Conservation (phyloP, 2,113 vertebrate genomes). For the Falcunculus frontatus region DNA sequence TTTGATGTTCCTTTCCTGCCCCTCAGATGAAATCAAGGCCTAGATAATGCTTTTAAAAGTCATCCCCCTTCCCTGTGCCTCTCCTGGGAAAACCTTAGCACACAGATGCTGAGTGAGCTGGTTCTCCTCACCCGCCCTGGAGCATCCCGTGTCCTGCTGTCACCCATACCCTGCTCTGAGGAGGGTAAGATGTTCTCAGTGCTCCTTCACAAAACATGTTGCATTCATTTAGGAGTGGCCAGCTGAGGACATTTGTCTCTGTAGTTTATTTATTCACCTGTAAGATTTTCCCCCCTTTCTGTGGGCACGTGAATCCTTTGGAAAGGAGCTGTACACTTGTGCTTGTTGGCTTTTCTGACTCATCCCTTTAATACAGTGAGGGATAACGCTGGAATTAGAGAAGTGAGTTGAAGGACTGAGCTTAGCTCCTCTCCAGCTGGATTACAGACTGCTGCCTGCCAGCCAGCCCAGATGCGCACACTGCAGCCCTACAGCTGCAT, state of each 20-base stretch:
- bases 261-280: not conserved
- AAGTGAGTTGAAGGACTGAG: not conserved
- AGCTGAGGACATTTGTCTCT: not conserved
- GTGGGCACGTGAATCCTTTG: not conserved
- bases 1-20: not conserved
- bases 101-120: not conserved
- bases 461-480: not conserved
- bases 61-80: not conserved
- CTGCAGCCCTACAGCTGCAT: fast-evolving
- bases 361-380: not conserved
- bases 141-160: not conserved
- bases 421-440: not conserved
- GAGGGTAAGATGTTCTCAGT: not conserved
- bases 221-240: not conserved
- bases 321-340: not conserved
- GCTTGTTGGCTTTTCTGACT: not conserved
- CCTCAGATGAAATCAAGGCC: not conserved
- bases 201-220: not conserved
- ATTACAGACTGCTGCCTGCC: not conserved
- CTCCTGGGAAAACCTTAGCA: not conserved
- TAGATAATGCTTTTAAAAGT: not conserved
- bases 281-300: not conserved
- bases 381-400: not conserved
- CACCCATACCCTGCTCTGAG: not conserved
- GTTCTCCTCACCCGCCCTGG: fast-evolving